These are phyloP conservation scores for Drosophila pseudoananassae DNA, from an alignment of 1,140 invertebrate species.

Conservation along the genomic window DNA sequence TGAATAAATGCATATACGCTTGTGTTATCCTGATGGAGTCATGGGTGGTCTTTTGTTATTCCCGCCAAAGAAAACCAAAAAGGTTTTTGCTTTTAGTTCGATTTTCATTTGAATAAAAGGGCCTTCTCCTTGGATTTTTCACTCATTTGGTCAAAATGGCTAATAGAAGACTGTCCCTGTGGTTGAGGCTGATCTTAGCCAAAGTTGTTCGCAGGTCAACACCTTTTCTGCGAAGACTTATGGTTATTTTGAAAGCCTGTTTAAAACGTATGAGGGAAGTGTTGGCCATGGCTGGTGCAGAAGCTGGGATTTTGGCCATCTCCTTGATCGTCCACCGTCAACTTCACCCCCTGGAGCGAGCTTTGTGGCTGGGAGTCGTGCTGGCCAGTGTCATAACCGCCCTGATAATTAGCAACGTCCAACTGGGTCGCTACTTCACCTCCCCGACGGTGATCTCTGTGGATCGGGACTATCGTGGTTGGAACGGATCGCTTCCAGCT, in stretches of 20 bases:
- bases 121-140: not conserved
- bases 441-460: slow-evolving; percentile 88
- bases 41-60: not conserved
- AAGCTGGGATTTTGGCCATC: slow-evolving; percentile 67
- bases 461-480: slow-evolving; percentile 88
- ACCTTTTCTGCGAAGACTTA: not conserved
- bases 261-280: slow-evolving; percentile 30
- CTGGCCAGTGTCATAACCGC: slow-evolving; percentile 54
- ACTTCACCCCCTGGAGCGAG: slow-evolving; percentile 58
- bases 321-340: slow-evolving; percentile 52
- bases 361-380: slow-evolving; percentile 63
- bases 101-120: slow-evolving; percentile 33
- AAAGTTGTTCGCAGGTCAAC: slow-evolving; percentile 2
- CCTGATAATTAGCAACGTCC: slow-evolving; percentile 53
- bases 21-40: no score
- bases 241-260: not conserved
- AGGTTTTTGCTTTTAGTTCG: not conserved
- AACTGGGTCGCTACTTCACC: slow-evolving; percentile 81
- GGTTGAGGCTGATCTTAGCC: not conserved
- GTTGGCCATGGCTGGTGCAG: slow-evolving; percentile 51
- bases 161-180: slow-evolving; percentile 4
- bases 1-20: not conserved
- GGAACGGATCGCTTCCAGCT: slow-evolving; percentile 88
- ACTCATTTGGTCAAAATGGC: slow-evolving; percentile 28
- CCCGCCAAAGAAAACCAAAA: not conserved